A percentile compares a stretch with the other conserved stretches of the same genome.
Evolutionary conservation across 35 echinoderm and acorn worm species (phyloP).

Genomic region (Heliocidaris tuberculata): DNA sequence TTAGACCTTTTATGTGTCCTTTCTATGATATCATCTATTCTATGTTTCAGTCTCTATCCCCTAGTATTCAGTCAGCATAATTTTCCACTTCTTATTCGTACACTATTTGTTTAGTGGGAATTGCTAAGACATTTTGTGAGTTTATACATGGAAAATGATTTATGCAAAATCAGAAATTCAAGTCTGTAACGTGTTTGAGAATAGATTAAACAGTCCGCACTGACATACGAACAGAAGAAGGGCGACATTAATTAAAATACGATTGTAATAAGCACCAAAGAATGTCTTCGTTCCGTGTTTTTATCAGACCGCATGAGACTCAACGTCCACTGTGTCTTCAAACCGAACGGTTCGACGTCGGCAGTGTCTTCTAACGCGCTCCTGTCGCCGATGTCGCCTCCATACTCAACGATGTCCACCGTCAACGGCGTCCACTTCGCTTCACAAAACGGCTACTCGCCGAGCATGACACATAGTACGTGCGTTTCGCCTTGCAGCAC

Average conservation of each 20-base stretch:
- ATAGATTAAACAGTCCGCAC: too few relatives aligned
- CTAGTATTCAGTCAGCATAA: too few relatives aligned
- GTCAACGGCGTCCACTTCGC: background rate
- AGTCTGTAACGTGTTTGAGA: too few relatives aligned
- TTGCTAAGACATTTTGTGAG: too few relatives aligned
- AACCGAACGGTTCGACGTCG: background rate
- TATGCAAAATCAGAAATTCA: too few relatives aligned
- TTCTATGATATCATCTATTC: background rate
- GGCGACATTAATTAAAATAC: too few relatives aligned
- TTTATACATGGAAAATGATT: too few relatives aligned
- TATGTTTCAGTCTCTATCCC: too few relatives aligned
- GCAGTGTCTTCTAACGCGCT: background rate
- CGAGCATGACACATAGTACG: background rate
- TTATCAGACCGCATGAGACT: background rate
- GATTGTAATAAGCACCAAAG: background rate
- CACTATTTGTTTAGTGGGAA: too few relatives aligned
- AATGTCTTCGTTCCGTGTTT: background rate
- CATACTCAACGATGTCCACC: background rate
- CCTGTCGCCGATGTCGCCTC: constrained; percentile 8
- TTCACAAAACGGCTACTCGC: background rate
- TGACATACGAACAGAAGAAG: too few relatives aligned
- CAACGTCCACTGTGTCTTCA: constrained; percentile 25
- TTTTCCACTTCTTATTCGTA: too few relatives aligned
- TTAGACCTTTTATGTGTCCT: background rate
- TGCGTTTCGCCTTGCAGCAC: constrained; percentile 36